Evolutionary conservation across 2,888 invertebrate species (phyloP).

Genomic region (Phalera bucephala): DNA sequence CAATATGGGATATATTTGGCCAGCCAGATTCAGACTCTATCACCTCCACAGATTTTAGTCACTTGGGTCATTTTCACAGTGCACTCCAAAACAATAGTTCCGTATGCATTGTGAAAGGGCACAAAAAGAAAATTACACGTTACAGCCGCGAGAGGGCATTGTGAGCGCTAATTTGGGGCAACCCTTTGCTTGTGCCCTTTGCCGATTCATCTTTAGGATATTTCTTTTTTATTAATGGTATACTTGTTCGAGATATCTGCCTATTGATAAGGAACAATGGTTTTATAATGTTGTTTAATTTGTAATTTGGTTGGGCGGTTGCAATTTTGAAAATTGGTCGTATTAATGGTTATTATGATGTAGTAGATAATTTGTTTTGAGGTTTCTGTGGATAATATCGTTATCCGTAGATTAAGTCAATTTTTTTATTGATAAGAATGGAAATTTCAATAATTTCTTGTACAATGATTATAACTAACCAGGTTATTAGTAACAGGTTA

Average conservation of each 20-base stretch:
- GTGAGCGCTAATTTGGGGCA: conserved; percentile 64
- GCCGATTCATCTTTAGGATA: conserved; percentile 20
- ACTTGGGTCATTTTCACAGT: conserved; percentile 40
- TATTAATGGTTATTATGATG: too few species aligned
- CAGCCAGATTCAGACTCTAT: too few species aligned
- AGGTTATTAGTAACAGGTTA: too few species aligned
- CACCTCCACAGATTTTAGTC: too few species aligned
- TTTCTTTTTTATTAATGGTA: conserved; percentile 20
- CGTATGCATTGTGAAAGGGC: conserved; percentile 44
- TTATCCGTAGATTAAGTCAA: too few species aligned
- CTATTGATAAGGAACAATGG: conserved; percentile 15
- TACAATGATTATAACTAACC: too few species aligned
- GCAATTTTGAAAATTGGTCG: too few species aligned
- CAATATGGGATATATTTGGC: too few species aligned
- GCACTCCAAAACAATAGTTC: conserved; percentile 27
- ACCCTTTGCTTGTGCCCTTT: conserved; percentile 47
- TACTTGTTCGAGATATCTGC: conserved; percentile 22
- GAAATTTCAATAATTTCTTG: too few species aligned
- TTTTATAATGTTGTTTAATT: not conserved
- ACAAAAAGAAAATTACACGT: conserved; percentile 69
- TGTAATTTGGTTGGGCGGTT: not conserved
- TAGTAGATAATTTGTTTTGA: too few species aligned
- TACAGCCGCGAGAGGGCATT: conserved; percentile 45
- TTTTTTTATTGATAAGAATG: too few species aligned
- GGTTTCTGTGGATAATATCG: too few species aligned